Evolutionary conservation across 2,888 invertebrate genomes (phyloP), one percentile per base, ranked within the genome.

Genomic region (Noctua janthina): DNA sequence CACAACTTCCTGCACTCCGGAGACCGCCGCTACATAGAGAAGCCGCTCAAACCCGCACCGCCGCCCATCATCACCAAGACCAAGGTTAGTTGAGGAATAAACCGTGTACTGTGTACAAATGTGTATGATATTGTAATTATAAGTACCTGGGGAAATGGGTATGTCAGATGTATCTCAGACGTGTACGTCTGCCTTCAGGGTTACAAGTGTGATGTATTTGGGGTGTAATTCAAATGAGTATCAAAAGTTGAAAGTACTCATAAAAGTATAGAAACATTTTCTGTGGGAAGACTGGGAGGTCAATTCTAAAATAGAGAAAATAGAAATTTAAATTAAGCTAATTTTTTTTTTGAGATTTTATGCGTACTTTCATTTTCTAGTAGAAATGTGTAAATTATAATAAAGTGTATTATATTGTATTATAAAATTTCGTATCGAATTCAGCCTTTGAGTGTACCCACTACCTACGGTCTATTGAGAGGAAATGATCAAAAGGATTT

Each of bases 1-100:
- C 98, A 99, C 97, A 98, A 98, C 97, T 98, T 99, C 97, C 97
- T 99, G 93, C 98, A 99, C 97, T 99, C 99, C 90, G 99, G 99
- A 96, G 99, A 99, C 97, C 98, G 99, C 78, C 98, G 98, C 93
- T 99, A 98, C 94, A 98, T 99, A 89, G 99, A 99, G 95, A 98
- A 98, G 89, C 98, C 98, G 4, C 95, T 98, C 89, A 98, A 98
- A 93, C 98, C 98, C 56, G 98, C 98, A 78, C 98, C 98, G 56
- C 97, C 98, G 76, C 98, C 98, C 82, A 98, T 98, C 83, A 98
- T 98, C 80, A 97, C 97, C 86, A 97, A 97, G 92, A 97, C 98
- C 62, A 97, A 97, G 95, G 96, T 95, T 87, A 85, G 66, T 68
- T 64, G 43, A 68, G 1, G 2, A 54, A 0, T 17, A 13, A 0